A percentile compares a stretch with the other conserved stretches of the same genome.
phyloP scores from a whole-genome alignment of 2,888 invertebrate genomes.

The Gisinianus flammeolus region DNA sequence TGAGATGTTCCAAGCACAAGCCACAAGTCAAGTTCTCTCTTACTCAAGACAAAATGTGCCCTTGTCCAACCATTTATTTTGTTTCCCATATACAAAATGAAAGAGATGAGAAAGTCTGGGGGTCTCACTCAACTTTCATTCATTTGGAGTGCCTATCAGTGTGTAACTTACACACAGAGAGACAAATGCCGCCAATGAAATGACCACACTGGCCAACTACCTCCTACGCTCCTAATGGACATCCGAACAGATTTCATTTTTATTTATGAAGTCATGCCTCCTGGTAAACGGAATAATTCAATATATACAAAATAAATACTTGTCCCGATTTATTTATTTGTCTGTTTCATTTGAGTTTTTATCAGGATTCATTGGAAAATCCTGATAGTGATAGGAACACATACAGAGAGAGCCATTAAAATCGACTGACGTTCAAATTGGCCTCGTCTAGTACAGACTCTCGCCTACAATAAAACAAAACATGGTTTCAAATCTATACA shows the following conservation, averaged over 20 bases:
- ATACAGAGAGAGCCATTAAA: too few relatives aligned
- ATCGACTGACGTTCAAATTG: too few relatives aligned
- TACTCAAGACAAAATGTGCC: constrained; percentile 7
- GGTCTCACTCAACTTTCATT: constrained; percentile 22
- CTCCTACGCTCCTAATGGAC: constrained; percentile 14
- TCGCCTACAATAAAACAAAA: too few relatives aligned
- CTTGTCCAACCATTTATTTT: constrained; percentile 25
- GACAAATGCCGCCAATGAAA: not conserved
- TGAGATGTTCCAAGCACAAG: not conserved
- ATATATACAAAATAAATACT: not conserved
- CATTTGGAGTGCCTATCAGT: not conserved
- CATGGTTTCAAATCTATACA: too few relatives aligned
- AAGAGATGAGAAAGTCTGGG: constrained; percentile 25
- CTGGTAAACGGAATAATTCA: not conserved
- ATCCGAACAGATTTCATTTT: constrained; percentile 3
- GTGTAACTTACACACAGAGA: not conserved
- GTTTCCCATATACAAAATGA: not conserved
- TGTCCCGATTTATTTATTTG: not conserved
- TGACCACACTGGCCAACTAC: not conserved
- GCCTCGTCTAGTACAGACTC: too few relatives aligned
- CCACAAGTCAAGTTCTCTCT: constrained; percentile 17
- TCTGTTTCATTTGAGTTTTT: not conserved
- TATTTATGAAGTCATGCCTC: not conserved
- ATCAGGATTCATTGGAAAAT: not conserved
- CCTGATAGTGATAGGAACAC: too few relatives aligned